phyloP scores from a whole-genome alignment of 2,797 vertebrate species.

The Oceanodroma leucorhoa region DNA sequence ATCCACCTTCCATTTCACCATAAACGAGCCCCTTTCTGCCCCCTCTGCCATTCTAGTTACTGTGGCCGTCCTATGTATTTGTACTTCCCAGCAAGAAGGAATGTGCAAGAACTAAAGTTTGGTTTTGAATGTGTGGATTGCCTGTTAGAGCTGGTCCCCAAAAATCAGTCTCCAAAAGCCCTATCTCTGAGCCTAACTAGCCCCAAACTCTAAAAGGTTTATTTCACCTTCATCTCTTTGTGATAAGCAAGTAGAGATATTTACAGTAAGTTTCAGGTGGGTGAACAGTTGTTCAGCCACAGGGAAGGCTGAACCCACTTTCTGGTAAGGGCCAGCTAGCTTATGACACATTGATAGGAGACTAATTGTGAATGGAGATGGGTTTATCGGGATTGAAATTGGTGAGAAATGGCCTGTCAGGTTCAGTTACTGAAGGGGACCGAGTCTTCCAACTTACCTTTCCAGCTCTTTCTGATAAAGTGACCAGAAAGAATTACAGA shows the following conservation, averaged over 20 bases:
- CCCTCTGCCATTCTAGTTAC: not conserved
- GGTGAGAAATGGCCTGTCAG: not conserved
- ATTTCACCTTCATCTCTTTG: not conserved
- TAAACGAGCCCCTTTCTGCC: not conserved
- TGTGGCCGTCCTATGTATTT: not conserved
- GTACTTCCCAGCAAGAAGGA: not conserved
- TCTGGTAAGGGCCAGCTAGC: not conserved
- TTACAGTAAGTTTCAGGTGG: not conserved
- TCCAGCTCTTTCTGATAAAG: not conserved
- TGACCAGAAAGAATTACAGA: not conserved
- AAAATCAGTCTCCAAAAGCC: not conserved
- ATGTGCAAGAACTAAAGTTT: not conserved
- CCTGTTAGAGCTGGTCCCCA: not conserved
- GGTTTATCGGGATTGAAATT: not conserved
- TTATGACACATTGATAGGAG: not conserved
- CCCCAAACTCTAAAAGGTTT: not conserved
- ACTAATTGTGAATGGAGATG: not conserved
- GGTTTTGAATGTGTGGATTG: not conserved
- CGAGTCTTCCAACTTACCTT: not conserved
- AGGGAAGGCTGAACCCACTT: not conserved
- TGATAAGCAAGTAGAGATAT: not conserved
- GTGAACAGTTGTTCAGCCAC: not conserved
- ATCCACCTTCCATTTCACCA: not conserved
- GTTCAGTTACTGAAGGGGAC: not conserved
- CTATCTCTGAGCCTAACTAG: not conserved